Evolutionary conservation across 2,113 vertebrate genomes (phyloP), one percentile per base, ranked within the genome.

Genomic region (Catharus fuscescens): DNA sequence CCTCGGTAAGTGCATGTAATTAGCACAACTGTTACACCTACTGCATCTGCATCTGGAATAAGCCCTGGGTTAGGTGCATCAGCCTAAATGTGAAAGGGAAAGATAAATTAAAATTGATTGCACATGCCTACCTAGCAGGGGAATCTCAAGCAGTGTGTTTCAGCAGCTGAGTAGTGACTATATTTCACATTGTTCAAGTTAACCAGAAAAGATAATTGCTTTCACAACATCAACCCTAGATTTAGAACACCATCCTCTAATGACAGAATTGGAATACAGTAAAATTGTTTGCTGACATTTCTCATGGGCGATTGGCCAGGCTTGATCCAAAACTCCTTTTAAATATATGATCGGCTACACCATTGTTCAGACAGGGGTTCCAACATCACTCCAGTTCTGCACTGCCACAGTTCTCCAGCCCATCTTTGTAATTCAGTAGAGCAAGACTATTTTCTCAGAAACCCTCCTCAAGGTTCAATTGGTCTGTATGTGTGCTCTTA

Each of bases 11-110:
- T 98, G 87, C 98, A 98, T 4, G 98, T 98, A 84, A 98, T 98
- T 96, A 98, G 96, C 90, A 98, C 98, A 93, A 98, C 98, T 74
- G 98, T 98, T 74, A 98, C 98, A 82, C 98, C 98, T 94, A 98
- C 98, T 74, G 98, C 98, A 95, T 98, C 98, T 96, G 98, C 98
- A 95, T 98, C 98, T 95, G 98, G 98, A 97, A 98, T 98, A 85
- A 98, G 98, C 86, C 98, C 98, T 74, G 98, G 97, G 77, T 98
- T 98, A 87, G 98, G 98, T 70, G 98, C 98, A 93, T 98, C 98
- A 88, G 98, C 98, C 98, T 98, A 89, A 92, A 95, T 47, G 50
- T 13, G 84, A 88, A 95, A 86, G 86, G 29, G 79, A 88, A 94
- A 94, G 32, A 76, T 28, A 42, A 36, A 92, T 96, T 97, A 95